Percentiles rank a stretch among this genome's conserved stretches.
phyloP scores from a whole-genome alignment of 2,888 invertebrate species.

The Cheilosia pagana region DNA sequence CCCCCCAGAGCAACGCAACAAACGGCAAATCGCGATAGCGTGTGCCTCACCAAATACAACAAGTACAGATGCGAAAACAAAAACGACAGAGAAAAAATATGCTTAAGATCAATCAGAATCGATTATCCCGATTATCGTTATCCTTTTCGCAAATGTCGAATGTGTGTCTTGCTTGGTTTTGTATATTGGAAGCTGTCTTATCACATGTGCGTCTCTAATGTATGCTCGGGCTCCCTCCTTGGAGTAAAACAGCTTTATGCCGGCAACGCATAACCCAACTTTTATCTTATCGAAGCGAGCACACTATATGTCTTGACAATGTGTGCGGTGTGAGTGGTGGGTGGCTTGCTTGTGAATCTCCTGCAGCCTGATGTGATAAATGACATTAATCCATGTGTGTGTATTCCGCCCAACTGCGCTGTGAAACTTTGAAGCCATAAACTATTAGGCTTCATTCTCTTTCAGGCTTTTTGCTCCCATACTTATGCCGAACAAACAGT shows the following conservation, averaged over 20 bases:
- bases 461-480: neutral
- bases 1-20: constrained; percentile 36
- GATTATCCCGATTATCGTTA: constrained; percentile 82
- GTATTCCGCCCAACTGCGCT: neutral
- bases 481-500: neutral
- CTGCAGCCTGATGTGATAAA: constrained; percentile 53
- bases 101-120: constrained; percentile 81
- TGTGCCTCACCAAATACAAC: constrained; percentile 4
- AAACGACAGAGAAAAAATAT: constrained; percentile 21
- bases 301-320: neutral
- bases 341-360: neutral
- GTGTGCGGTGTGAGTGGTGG: neutral
- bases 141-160: constrained; percentile 78
- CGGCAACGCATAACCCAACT: constrained; percentile 26
- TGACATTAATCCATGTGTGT: constrained; percentile 63
- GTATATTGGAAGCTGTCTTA: constrained; percentile 50
- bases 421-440: constrained; percentile 59
- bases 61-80: constrained; percentile 4
- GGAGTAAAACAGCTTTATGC: neutral
- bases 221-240: constrained; percentile 8
- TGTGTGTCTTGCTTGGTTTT: constrained; percentile 35
- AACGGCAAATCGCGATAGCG: constrained; percentile 59
- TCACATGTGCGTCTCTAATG: constrained; percentile 55
- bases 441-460: constrained; percentile 50
- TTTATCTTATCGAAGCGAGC: constrained; percentile 36